Conservation (phyloP, 92 coral and sea anemone species). For the Zoanthus gigantus region DNA sequence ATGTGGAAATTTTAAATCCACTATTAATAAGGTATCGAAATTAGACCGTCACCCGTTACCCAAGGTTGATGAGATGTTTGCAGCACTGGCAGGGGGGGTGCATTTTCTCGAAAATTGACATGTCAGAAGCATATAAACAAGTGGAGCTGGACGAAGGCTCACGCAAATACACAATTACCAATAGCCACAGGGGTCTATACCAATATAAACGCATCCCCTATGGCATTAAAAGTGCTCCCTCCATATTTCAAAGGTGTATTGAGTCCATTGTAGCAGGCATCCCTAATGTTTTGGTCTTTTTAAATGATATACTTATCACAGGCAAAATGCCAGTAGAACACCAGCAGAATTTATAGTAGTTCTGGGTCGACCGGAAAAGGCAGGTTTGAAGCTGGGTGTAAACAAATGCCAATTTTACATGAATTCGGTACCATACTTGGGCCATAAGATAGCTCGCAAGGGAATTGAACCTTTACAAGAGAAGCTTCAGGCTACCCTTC, state of each 20-base stretch:
- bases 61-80: too few relatives aligned
- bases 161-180: slow-evolving; percentile 39
- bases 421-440: slow-evolving; percentile 13
- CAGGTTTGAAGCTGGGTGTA: slow-evolving; percentile 36
- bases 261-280: slow-evolving; percentile 32
- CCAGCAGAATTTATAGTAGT: neutral
- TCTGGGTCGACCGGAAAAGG: slow-evolving; percentile 29
- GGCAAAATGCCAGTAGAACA: slow-evolving; percentile 31
- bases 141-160: slow-evolving; percentile 41
- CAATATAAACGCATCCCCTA: slow-evolving; percentile 11
- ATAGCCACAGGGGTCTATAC: slow-evolving; percentile 45
- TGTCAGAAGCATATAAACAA: slow-evolving; percentile 36
- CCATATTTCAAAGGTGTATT: neutral
- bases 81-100: neutral
- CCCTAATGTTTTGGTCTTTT: slow-evolving; percentile 17
- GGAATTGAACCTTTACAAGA: slow-evolving; percentile 23
- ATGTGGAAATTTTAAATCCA: slow-evolving; percentile 21
- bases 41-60: too few relatives aligned
- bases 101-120: neutral
- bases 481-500: slow-evolving; percentile 32
- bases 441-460: slow-evolving; percentile 28
- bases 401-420: slow-evolving; percentile 22
- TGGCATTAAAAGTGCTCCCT: neutral
- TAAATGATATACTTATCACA: slow-evolving; percentile 28
- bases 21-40: neutral